Base-by-base conservation (phyloP, 2,797 vertebrate genomes). In the Loris lydekkerianus region DNA sequence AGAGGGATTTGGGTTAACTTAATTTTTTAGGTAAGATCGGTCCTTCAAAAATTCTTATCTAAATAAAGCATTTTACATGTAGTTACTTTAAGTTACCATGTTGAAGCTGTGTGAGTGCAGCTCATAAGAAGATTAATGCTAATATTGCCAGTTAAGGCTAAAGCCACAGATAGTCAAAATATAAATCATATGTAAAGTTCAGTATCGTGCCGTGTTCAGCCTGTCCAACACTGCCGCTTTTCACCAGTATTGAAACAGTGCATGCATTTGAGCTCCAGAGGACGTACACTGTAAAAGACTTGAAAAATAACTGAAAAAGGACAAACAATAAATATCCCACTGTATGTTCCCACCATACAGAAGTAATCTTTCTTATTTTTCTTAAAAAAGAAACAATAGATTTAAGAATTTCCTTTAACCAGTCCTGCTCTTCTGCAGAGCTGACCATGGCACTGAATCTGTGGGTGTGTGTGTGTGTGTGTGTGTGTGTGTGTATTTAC, bases 121-220 rank as follows among this genome's bases (percentile, higher is more conserved):
- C 21, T 29, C 21, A 6, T 5, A 4, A 31, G 65, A 73, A 61
- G 65, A 72, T 58, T 72, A 25, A 37, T 60, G 14, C 58, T 31
- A 1, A 85, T 23, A 27, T 34, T 86, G 34, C 43, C 40, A 5
- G 23, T 65, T 37, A 75, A 89, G 89, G 73, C 63, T 65, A 8
- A 90, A 85, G 10, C 60, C 63, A 29, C 13, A 1, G 7, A 7
- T 13, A 25, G 60, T 65, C 25, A 37, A 17, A 10, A 37, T n/a
- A n/a, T 49, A 27, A 67, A 3, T 58, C 11, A 1, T 1, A 0
- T 1, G 0, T 58, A 3, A 56, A 7, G 34, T 43, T 76, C 11
- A 65, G 75, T 53, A 3, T 89, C 13, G 1, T 0, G 4, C 18
- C 10, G 14, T n/a, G 31, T 43, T 53, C 27, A 0, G 1, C 0